Conservation (phyloP, 2,113 vertebrate species). For the Barnardius zonarius region DNA sequence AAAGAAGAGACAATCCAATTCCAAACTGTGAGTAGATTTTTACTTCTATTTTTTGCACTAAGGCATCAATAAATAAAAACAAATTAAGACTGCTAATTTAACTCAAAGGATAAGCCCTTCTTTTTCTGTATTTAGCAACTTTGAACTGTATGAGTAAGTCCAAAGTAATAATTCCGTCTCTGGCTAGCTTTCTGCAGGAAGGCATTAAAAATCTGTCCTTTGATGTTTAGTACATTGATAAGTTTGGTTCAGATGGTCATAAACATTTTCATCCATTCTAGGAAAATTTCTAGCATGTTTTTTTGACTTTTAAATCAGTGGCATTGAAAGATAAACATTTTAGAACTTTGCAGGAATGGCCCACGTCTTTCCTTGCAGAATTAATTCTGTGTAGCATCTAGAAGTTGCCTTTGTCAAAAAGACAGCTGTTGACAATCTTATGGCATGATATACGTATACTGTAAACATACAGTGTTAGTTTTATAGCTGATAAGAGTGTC, state of each 20-base stretch:
- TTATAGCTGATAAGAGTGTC: neutral
- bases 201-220: neutral
- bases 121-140: neutral
- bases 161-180: neutral
- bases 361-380: neutral
- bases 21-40: conserved; percentile 88
- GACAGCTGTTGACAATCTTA: neutral
- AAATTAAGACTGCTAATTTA: neutral
- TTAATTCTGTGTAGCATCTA: neutral
- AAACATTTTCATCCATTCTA: neutral
- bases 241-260: neutral
- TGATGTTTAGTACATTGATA: neutral
- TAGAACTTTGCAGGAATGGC: neutral
- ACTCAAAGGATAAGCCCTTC: neutral
- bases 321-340: neutral
- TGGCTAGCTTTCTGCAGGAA: neutral
- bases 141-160: neutral
- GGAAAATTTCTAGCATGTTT: neutral
- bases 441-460: neutral
- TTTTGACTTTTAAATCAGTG: neutral
- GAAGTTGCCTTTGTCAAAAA: neutral
- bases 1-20: conserved; percentile 98
- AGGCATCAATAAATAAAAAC: neutral
- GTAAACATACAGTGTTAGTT: neutral
- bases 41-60: neutral